phyloP scores from a whole-genome alignment of 1,140 invertebrate species.

The Subanguina moxae region DNA sequence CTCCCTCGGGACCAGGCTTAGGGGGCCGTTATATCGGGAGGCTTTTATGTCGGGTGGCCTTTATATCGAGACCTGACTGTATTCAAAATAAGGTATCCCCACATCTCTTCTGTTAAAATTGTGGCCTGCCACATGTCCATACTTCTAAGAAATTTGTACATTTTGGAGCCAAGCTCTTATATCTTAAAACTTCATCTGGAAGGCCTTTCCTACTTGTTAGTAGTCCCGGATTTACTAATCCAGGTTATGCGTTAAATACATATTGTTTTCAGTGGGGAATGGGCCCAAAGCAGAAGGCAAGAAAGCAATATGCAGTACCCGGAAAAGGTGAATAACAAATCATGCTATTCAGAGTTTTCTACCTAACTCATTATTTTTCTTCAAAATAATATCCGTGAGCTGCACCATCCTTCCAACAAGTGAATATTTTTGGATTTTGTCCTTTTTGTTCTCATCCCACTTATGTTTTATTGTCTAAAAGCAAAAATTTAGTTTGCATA shows the following conservation, averaged over 20 bases:
- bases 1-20: too few species aligned
- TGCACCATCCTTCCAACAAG: neutral
- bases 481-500: neutral
- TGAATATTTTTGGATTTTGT: neutral
- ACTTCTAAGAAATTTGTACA: neutral
- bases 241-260: neutral
- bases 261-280: constrained; percentile 14
- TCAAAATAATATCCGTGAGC: neutral
- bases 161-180: constrained; percentile 2
- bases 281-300: neutral
- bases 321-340: neutral
- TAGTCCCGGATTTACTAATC: neutral
- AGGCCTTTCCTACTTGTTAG: too few species aligned
- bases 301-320: too few species aligned
- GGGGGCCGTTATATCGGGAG: too few species aligned
- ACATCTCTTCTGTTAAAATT: neutral
- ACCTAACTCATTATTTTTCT: neutral
- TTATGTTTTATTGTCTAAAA: neutral
- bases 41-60: too few species aligned
- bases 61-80: too few species aligned
- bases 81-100: neutral
- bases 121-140: neutral
- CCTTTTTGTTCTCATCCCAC: neutral
- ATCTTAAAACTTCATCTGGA: constrained; percentile 6
- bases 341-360: neutral